Evolutionary conservation across 2,797 vertebrate species (phyloP), one percentile per base, ranked within the genome.

Genomic region (Tragopan temminckii): DNA sequence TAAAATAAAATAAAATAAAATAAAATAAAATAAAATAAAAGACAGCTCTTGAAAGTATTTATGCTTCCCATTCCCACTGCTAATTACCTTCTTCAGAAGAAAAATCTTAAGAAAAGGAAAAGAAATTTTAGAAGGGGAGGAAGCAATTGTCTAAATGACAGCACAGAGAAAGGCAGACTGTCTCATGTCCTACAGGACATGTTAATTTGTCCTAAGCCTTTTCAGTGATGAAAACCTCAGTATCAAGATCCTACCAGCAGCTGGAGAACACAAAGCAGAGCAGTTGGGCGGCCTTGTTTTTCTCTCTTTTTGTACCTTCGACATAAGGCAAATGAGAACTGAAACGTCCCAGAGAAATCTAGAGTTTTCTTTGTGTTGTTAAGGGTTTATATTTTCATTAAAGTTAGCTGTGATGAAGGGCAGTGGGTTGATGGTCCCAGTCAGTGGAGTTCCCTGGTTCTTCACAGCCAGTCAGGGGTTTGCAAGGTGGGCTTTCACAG

Each of bases 401-500:
- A 62, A 66, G 33, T 52, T 57, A 53, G 11, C 23, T 40, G 36
- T 67, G 46, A 61, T 55, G 45, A 74, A 80, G 38, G n/a, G n/a
- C 38, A 40, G 7, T 36, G 17, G 14, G 23, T 29, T 82, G 81
- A 64, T 20, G 20, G 25, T 12, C 12, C 18, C 13, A 16, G 50
- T 20, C 36, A n/a, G 3, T 40, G 31, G 57, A 10, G 5, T n/a
- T 15, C 68, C 33, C 13, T 5, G 35, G 19, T n/a, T 46, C 48
- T 9, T 63, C 48, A 70, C 0, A 0, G 19, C 5, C 20, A n/a
- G 31, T 9, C 48, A 35, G 23, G 13, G 12, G 13, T n/a, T 55
- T 80, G 20, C 17, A 52, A 38, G 38, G 21, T 9, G 17, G 36
- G 25, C 11, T 27, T 45, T 23, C 15, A n/a, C 46, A 20, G 5